Evolutionary conservation across 2,113 vertebrate species (phyloP).

Genomic region (Epinephelus moara): DNA sequence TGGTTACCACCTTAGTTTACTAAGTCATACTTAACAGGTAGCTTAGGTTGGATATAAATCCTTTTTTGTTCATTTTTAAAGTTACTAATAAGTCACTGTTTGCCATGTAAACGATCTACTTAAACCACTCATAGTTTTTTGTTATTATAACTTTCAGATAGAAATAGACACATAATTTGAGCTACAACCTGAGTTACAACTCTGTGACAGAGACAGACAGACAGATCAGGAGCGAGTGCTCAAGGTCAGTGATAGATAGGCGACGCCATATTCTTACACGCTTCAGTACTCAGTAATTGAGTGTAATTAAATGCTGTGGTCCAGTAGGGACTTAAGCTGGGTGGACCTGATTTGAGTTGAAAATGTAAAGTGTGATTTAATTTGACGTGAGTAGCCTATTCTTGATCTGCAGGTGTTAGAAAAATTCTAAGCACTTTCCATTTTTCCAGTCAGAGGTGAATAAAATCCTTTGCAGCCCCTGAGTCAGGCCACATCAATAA

Average conservation of each 20-base stretch:
- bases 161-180: neutral
- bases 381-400: constrained; percentile 29
- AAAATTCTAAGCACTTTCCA: constrained; percentile 40
- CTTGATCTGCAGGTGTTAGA: constrained; percentile 43
- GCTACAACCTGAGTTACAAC: neutral
- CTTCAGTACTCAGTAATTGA: constrained; percentile 42
- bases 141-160: no score
- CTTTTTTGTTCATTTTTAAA: no score
- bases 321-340: constrained; percentile 29
- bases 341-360: constrained; percentile 35
- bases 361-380: constrained; percentile 59
- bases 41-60: no score
- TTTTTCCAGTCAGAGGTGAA: constrained; percentile 25
- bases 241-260: constrained; percentile 34
- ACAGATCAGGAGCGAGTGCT: constrained; percentile 22
- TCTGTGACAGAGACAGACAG: constrained; percentile 7
- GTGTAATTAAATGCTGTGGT: constrained; percentile 37
- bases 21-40: no score
- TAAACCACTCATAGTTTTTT: no score
- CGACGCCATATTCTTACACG: constrained; percentile 32
- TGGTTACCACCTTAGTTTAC: no score
- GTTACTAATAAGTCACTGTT: no score
- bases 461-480: constrained; percentile 14
- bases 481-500: constrained; percentile 45
- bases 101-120: no score